phyloP scores from a whole-genome alignment of 1,140 invertebrate genomes.

The Cyphomyrmex costatus region DNA sequence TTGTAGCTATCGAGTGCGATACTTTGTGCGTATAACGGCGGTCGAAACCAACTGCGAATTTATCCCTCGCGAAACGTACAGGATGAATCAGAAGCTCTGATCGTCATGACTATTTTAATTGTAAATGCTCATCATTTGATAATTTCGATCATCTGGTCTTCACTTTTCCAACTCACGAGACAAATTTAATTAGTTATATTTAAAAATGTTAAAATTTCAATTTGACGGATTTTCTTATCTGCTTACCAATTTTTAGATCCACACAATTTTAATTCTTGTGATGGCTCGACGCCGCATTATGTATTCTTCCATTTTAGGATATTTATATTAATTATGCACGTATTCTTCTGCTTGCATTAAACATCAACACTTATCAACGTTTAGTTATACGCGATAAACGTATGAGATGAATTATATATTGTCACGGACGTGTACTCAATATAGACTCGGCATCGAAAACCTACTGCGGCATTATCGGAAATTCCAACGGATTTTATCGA shows the following conservation, averaged over 20 bases:
- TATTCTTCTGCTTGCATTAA: slow-evolving; percentile 3
- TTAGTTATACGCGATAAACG: slow-evolving; percentile 48
- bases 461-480: slow-evolving; percentile 27
- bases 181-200: neutral
- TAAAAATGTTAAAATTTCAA: neutral
- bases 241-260: neutral
- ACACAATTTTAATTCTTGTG: neutral
- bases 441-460: slow-evolving; percentile 24
- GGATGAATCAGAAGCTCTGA: neutral
- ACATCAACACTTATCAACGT: neutral
- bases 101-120: neutral
- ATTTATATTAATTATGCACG: neutral
- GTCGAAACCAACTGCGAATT: slow-evolving; percentile 36
- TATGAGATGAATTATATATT: slow-evolving; percentile 41
- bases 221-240: neutral
- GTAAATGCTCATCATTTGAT: neutral
- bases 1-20: slow-evolving; percentile 46
- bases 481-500: slow-evolving; percentile 29
- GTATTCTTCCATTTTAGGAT: neutral
- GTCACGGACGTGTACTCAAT: slow-evolving; percentile 40
- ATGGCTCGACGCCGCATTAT: neutral
- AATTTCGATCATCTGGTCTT: neutral
- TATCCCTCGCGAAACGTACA: slow-evolving; percentile 5
- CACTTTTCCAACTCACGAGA: neutral
- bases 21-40: slow-evolving; percentile 9